These are phyloP conservation scores for Zoanthus sociatus DNA, from an alignment of 92 coral and sea anemone genomes.

Conservation along the genomic window DNA sequence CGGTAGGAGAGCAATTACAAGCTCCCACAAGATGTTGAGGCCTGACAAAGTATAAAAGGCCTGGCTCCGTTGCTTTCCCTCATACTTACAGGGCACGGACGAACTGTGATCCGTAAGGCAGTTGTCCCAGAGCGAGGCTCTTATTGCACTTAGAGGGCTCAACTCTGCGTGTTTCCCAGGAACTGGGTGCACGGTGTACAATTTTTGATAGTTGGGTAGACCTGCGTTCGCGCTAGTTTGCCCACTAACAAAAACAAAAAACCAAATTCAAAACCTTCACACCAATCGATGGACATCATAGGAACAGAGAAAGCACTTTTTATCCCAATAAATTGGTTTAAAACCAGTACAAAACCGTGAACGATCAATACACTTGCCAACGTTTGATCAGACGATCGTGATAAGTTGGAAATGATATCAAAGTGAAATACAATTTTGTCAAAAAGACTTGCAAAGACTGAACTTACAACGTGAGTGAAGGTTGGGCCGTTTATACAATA, in stretches of 20 bases:
- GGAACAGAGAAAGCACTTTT: too few relatives aligned
- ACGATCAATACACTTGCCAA: too few relatives aligned
- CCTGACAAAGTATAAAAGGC: constrained; percentile 5
- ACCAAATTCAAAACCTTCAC: neutral
- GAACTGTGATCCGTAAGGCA: constrained; percentile 60
- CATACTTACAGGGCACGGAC: constrained; percentile 63
- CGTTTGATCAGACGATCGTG: too few relatives aligned
- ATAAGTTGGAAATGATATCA: too few relatives aligned
- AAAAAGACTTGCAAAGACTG: too few relatives aligned
- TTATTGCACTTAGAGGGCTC: constrained; percentile 48
- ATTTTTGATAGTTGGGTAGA: constrained; percentile 52
- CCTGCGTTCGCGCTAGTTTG: constrained; percentile 55
- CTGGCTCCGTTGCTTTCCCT: neutral
- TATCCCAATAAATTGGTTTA: too few relatives aligned
- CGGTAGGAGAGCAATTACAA: neutral
- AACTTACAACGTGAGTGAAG: too few relatives aligned
- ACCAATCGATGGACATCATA: neutral
- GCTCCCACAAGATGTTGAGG: neutral
- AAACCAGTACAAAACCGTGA: too few relatives aligned
- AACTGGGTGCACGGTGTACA: constrained; percentile 49
- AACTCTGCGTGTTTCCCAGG: constrained; percentile 55
- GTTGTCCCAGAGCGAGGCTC: constrained; percentile 55
- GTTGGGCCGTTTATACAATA: too few relatives aligned
- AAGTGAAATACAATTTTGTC: too few relatives aligned
- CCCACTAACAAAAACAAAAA: constrained; percentile 48